Conservation (phyloP, 2,888 invertebrate genomes). For the Mimumesa dahlbomi region DNA sequence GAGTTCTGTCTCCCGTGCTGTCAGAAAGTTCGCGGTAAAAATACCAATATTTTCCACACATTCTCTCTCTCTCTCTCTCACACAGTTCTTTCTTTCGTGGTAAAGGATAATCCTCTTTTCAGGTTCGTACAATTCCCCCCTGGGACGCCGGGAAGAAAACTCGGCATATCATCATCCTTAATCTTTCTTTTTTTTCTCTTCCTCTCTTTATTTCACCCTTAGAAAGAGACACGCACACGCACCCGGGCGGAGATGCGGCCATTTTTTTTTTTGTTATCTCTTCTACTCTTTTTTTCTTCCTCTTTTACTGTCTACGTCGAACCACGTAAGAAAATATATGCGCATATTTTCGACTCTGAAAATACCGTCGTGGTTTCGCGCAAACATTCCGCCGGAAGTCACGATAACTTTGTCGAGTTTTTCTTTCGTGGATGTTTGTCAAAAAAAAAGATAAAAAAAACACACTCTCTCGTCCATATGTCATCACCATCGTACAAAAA, state of each 20-base stretch:
- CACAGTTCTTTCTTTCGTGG: not conserved
- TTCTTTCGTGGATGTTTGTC: not conserved
- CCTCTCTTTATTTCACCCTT: not conserved
- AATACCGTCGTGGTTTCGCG: conserved; percentile 5
- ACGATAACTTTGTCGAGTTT: not conserved
- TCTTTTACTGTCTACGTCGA: not conserved
- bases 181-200: conserved; percentile 22
- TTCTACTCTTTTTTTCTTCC: too few relatives aligned
- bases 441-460: not conserved
- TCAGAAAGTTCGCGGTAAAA: conserved; percentile 9
- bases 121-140: not conserved
- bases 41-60: conserved; percentile 37
- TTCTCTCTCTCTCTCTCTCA: not conserved
- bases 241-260: too few relatives aligned
- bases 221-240: not conserved
- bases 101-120: conserved; percentile 8
- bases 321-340: conserved; percentile 10
- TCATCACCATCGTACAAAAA: too few relatives aligned
- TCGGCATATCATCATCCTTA: conserved; percentile 25
- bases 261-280: too few relatives aligned
- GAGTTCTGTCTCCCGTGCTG: conserved; percentile 26
- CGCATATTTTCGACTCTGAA: conserved; percentile 7
- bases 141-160: not conserved
- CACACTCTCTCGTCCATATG: too few relatives aligned
- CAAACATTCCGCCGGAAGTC: not conserved